Base-by-base conservation (phyloP, 2,113 vertebrate genomes). In the Lophotis ruficrista region DNA sequence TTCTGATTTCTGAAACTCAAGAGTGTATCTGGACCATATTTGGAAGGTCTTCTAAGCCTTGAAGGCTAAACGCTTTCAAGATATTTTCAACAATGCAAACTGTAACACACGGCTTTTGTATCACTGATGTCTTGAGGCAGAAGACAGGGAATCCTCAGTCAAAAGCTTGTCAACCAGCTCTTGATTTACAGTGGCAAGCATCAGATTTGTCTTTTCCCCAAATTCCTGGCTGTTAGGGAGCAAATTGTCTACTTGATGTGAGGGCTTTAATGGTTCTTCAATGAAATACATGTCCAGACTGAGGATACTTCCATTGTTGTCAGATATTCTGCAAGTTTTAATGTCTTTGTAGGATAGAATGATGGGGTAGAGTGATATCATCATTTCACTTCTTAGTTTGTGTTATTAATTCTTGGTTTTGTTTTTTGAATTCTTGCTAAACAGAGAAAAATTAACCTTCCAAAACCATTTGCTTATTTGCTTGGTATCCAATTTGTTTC, bases 191-290 rank as follows among this genome's bases (percentile, higher is more conserved):
- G 10, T 11, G n/a, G 11, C 24, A 14, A 68, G 11, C 15, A 4
- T 47, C 51, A 56, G 10, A 69, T 69, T 58, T 79, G 8, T 12
- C 4, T 70, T 70, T 78, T 66, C 12, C 15, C 24, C 25, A 65
- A 8, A 75, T 24, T 15, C 0, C 2, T 35, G 18, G 18, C 5
- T n/a, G 1, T 45, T 66, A 38, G 4, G 14, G 18, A 4, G 11
- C 0, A 4, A 81, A 4, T 5, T 83, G 8, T 78, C 27, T 30
- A 47, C 64, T 73, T 75, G 28, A 37, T 58, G 8, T 43, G 38
- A 69, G 21, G 14, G 9, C 2, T 72, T 60, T 48, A 30, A 23
- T 9, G 4, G 5, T 4, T 94, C 91, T 77, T 14, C 3, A 24
- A 24, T 64, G 33, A 79, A 50, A 68, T 7, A 28, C 12, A 6